Conservation (phyloP, 2,888 invertebrate species). For the Apodemia duryi region DNA sequence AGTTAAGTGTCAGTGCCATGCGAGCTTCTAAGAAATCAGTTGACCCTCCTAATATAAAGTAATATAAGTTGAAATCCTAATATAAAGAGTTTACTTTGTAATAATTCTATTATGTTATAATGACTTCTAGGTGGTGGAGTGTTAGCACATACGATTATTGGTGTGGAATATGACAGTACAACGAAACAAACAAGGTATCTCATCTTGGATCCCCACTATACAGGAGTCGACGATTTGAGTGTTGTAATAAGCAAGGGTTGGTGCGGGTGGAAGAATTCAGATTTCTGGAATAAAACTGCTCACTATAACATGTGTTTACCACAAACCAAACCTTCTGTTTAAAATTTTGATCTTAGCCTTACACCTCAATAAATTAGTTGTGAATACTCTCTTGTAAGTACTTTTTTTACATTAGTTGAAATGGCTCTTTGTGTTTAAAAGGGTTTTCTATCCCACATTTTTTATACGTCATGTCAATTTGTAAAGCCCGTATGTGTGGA, state of each 20-base stretch:
- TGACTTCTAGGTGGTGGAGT: slow-evolving; percentile 91
- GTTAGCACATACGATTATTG: slow-evolving; percentile 97
- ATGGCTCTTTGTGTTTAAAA: not conserved
- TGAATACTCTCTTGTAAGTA: not conserved
- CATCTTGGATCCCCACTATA: slow-evolving; percentile 99
- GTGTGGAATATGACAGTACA: slow-evolving; percentile 90
- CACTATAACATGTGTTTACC: slow-evolving; percentile 99
- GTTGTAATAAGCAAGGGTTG: slow-evolving; percentile 91
- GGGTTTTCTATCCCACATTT: not conserved
- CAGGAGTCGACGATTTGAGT: slow-evolving; percentile 90
- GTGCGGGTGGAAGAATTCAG: slow-evolving; percentile 97
- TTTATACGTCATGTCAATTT: not conserved
- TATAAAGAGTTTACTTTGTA: too few species aligned
- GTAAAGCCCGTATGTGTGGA: not conserved
- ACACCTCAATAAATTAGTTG: not conserved
- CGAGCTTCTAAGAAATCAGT: too few species aligned
- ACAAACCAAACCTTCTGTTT: slow-evolving; percentile 69
- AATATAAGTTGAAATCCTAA: too few species aligned
- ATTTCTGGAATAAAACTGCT: slow-evolving; percentile 97
- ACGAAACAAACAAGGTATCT: slow-evolving; percentile 92
- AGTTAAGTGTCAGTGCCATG: too few species aligned
- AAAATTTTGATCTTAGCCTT: not conserved
- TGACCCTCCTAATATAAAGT: too few species aligned
- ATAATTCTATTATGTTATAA: too few species aligned
- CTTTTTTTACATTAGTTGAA: not conserved